Base-by-base conservation (phyloP, 1,140 invertebrate genomes). In the Olivierus martensii region DNA sequence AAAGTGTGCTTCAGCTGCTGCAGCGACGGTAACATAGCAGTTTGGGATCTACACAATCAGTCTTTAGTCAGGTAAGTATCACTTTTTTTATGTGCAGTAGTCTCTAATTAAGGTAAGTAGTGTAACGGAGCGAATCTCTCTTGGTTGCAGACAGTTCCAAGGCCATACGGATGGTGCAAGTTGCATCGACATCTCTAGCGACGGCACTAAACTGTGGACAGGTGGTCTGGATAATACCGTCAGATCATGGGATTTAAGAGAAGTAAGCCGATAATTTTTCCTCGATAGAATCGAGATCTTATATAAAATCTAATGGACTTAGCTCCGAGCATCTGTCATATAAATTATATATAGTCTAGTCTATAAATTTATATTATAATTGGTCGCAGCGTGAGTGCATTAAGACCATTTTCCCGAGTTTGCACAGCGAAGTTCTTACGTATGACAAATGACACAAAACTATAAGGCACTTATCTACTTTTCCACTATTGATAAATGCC, bases 151-250 rank as follows among this genome's bases (percentile, higher is more conserved):
- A 63, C 90, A 95, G 72, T 94, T 98, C 73, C 87, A 93, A 75
- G 93, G 90, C 0, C 94, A 98, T 70, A 92, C 88, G 45, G 93
- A 97, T 71, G 93, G 93, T 53, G 93, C 93, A 28, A 92, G 87
- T 42, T 98, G 93, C 72, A 96, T 98, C 63, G 93, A 98, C 71
- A 93, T 98, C 52, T 92, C 89, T 46, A 82, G 86, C 15, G 92
- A 97, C 68, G 93, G 93, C 28, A 84, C 82, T 6, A 87, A 90
- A 66, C 70, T 98, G 57, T 97, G 93, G 92, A 98, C 93, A 5
- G 93, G 93, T 28, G 93, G 93, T n/a, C 71, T 97, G 12, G 93
- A 98, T 70, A 95, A 94, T 66, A 95, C 93, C 3, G 92, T 98
- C 11, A 75, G 94, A 28, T 94, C 89, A 6, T 98, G 94, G 94